phyloP scores from a whole-genome alignment of 2,113 vertebrate species.

The Crotalus helleri region DNA sequence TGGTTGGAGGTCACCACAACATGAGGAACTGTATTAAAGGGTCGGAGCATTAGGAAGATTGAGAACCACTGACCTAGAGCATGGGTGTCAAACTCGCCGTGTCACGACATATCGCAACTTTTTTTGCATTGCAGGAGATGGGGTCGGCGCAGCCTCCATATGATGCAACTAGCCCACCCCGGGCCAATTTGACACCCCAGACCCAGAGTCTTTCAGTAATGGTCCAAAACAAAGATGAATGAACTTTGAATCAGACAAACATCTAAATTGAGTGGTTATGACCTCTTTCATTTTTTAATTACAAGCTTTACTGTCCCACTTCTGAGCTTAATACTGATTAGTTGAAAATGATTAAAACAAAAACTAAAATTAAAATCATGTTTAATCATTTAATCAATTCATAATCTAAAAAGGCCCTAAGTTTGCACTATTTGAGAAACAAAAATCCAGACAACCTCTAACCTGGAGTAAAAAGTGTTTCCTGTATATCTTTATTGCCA shows the following conservation, averaged over 20 bases:
- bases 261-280: not conserved
- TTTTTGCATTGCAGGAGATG: too few species aligned
- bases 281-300: not conserved
- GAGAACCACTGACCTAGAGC: too few species aligned
- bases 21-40: too few species aligned
- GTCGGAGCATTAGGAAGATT: too few species aligned
- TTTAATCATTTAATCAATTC: not conserved
- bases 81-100: too few species aligned
- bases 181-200: too few species aligned
- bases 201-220: not conserved
- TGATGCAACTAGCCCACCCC: too few species aligned
- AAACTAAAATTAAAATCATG: not conserved
- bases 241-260: not conserved
- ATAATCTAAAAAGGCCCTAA: not conserved
- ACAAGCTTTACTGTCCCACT: not conserved
- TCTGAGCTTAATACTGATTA: not conserved
- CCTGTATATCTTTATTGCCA: not conserved
- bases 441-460: not conserved
- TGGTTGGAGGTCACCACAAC: too few species aligned
- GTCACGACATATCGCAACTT: too few species aligned
- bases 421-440: not conserved
- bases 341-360: not conserved
- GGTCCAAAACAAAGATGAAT: not conserved
- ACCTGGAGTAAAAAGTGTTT: not conserved
- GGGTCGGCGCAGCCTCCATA: too few species aligned